Evolutionary conservation across 2,113 vertebrate species (phyloP), one percentile per base, ranked within the genome.

Genomic region (Caretta caretta): DNA sequence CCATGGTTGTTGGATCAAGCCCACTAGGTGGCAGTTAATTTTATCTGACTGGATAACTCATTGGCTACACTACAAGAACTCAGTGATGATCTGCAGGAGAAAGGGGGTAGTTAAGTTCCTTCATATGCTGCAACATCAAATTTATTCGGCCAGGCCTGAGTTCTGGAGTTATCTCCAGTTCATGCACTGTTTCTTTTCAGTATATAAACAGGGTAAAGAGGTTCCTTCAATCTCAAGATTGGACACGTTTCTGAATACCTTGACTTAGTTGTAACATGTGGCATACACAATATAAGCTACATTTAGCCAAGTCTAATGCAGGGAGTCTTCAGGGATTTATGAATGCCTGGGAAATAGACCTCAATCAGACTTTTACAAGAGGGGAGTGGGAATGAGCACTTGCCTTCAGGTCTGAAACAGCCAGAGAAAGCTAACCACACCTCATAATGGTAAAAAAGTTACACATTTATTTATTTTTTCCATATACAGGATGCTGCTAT

Each of bases 331-430:
- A 59, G 12, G 6, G 50, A 53, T 2, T 62, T 87, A 48, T 2
- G 13, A 51, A 13, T 84, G 8, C 22, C 90, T 72, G 65, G 35
- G 16, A 78, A 94, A 57, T 2, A 87, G 35, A 76, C 2, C 2
- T 84, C 72, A 48, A 35, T 9, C 46, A 80, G 24, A 14, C 59
- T 51, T 83, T 88, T 78, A 49, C 24, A 69, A 83, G 10, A 87
- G 2, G 4, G 3, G 1, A 76, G 0, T 35, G 56, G 2, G 29
- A 8, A 38, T 88, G 65, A 35, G 2, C 16, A 1, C 2, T 90
- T 86, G 4, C 11, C 86, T 24, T 72, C 65, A 84, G 10, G 7
- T 90, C 92, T 87, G 48, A 84, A 87, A 79, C 20, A 87, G 12
- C 2, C 20, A 49, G 1, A 90, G 84, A 94, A 94, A 90, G 12